A percentile compares a stretch with the other conserved stretches of the same genome.
phyloP scores from a whole-genome alignment of 30 jellyfish, hydroid and myxozoan genomes.

The Sanderia malayensis region DNA sequence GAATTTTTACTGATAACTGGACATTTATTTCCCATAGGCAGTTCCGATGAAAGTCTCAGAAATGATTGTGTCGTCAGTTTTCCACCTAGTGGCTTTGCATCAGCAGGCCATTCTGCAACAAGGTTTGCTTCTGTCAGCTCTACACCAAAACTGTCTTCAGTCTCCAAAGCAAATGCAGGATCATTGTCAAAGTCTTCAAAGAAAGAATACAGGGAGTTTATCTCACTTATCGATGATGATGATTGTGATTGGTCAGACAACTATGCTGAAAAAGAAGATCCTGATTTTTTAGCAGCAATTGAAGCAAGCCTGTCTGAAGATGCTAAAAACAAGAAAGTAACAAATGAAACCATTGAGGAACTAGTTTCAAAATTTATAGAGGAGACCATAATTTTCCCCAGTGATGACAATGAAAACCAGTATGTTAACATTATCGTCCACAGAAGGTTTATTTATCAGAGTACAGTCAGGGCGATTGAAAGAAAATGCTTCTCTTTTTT shows the following conservation, averaged over 20 bases:
- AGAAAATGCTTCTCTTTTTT: conserved; percentile 15
- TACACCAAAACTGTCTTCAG: conserved; percentile 3
- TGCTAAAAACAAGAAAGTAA: not conserved
- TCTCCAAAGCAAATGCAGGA: conserved; percentile 13
- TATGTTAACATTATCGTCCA: conserved; percentile 32
- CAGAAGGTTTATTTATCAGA: conserved; percentile 33
- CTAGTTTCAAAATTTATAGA: conserved; percentile 21
- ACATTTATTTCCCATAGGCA: not conserved
- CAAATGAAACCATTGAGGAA: conserved; percentile 25
- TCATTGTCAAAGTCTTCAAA: conserved; percentile 1
- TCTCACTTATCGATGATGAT: conserved; percentile 22
- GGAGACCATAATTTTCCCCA: conserved; percentile 25
- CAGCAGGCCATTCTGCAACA: conserved; percentile 16
- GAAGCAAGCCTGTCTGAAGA: conserved; percentile 37
- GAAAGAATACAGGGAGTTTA: conserved; percentile 19
- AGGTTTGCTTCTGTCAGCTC: conserved; percentile 26
- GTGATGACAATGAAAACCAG: conserved; percentile 30
- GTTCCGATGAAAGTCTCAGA: conserved; percentile 8
- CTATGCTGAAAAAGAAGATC: conserved; percentile 33
- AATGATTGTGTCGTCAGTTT: not conserved
- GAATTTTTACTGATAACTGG: conserved; percentile 22
- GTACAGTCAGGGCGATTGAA: conserved; percentile 24
- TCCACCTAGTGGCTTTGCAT: conserved; percentile 5
- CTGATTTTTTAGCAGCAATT: conserved; percentile 27
- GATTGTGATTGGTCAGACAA: conserved; percentile 11